Conservation (phyloP, 2,888 invertebrate genomes). For the Cephus pygmeus region DNA sequence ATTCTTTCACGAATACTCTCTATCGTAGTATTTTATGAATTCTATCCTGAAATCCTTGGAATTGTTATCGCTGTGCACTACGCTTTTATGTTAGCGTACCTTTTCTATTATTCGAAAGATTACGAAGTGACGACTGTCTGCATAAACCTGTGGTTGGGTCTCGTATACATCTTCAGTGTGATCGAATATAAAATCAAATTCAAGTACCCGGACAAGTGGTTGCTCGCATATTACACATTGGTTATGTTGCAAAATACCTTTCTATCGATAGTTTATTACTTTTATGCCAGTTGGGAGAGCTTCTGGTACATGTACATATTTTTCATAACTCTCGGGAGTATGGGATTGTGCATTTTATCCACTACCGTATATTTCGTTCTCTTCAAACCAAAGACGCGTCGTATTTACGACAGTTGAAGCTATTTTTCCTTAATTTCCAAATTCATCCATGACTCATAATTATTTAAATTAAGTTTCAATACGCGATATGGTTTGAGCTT, state of each 20-base stretch:
- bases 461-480: background rate
- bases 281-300: slow-evolving; percentile 69
- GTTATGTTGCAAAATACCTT: slow-evolving; percentile 75
- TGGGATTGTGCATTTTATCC: slow-evolving; percentile 54
- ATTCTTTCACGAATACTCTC: slow-evolving; percentile 78
- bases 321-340: slow-evolving; percentile 71
- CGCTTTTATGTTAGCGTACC: slow-evolving; percentile 72
- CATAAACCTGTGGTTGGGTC: slow-evolving; percentile 73
- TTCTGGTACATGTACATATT: slow-evolving; percentile 80
- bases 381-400: slow-evolving; percentile 57
- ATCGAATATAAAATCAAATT: slow-evolving; percentile 85
- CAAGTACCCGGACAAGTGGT: slow-evolving; percentile 77
- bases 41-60: slow-evolving; percentile 68
- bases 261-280: slow-evolving; percentile 79
- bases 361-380: slow-evolving; percentile 51
- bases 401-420: slow-evolving; percentile 38
- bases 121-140: slow-evolving; percentile 65
- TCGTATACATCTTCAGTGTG: slow-evolving; percentile 80
- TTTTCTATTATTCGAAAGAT: slow-evolving; percentile 77
- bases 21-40: slow-evolving; percentile 76
- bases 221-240: slow-evolving; percentile 75
- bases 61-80: slow-evolving; percentile 75
- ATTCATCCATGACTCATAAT: background rate
- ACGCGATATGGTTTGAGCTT: background rate
- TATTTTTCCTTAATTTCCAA: background rate